Evolutionary conservation across 2,113 vertebrate genomes (phyloP).

Genomic region (Bos indicus): DNA sequence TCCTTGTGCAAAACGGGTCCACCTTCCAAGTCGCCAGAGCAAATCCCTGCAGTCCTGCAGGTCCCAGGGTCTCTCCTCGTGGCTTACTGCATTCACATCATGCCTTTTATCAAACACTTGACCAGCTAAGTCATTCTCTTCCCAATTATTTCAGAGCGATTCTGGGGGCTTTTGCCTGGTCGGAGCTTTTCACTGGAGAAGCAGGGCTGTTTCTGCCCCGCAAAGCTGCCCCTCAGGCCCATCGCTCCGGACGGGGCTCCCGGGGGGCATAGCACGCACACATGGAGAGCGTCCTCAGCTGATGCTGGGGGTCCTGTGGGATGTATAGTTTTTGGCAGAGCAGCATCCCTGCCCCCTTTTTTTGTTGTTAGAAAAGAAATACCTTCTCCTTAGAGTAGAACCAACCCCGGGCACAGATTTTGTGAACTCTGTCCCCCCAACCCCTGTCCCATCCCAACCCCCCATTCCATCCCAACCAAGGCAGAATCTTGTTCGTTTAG

Average conservation of each 20-base stretch:
- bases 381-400: not conserved
- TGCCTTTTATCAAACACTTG: not conserved
- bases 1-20: not conserved
- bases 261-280: accelerated
- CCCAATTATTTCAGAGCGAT: not conserved
- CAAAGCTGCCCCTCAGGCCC: not conserved
- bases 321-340: too few relatives aligned
- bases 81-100: not conserved
- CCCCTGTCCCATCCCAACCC: not conserved
- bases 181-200: not conserved
- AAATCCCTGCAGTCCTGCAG: too few relatives aligned
- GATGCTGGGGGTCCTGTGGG: not conserved
- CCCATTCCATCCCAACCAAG: not conserved
- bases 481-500: conserved; percentile 40
- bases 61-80: not conserved
- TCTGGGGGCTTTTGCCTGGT: not conserved
- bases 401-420: not conserved
- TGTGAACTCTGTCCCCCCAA: not conserved
- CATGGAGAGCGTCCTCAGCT: not conserved
- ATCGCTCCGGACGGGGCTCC: not conserved
- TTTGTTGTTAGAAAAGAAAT: not conserved
- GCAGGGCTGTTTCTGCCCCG: not conserved
- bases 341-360: not conserved
- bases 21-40: not conserved
- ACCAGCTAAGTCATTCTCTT: not conserved